A percentile compares a stretch with the other conserved stretches of the same genome.
Conservation (phyloP, 2,888 invertebrate genomes). For the Calephelis perditalis region DNA sequence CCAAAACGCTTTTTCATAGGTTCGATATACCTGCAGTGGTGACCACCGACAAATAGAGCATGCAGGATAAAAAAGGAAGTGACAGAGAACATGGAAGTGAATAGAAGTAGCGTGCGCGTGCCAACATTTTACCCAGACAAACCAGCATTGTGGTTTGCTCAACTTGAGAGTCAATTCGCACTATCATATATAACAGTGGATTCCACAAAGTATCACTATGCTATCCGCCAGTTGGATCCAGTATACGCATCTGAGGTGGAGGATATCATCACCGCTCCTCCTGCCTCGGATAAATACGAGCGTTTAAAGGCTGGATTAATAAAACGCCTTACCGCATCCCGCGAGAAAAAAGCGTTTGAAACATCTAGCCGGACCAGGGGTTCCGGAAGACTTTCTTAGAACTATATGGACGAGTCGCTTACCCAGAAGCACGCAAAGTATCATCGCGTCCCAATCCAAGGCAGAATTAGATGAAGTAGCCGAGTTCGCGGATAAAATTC, state of each 20-base stretch:
- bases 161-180: conserved; percentile 21
- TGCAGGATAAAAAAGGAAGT: neutral
- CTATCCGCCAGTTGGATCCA: conserved; percentile 19
- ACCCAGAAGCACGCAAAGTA: neutral
- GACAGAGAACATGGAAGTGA: neutral
- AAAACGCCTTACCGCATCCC: conserved; percentile 12
- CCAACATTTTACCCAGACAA: conserved; percentile 23
- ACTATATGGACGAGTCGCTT: neutral
- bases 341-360: conserved; percentile 23
- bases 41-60: neutral
- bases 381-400: conserved; percentile 21
- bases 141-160: conserved; percentile 22
- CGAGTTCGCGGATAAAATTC: conserved; percentile 9
- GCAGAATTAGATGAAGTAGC: conserved; percentile 8
- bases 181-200: conserved; percentile 17
- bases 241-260: conserved; percentile 20
- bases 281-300: neutral
- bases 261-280: conserved; percentile 24
- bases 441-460: neutral
- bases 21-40: neutral
- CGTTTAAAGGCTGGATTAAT: conserved; percentile 3
- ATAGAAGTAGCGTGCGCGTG: conserved; percentile 13
- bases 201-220: conserved; percentile 21
- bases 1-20: too few relatives aligned
- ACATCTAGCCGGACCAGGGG: conserved; percentile 20